Conservation (phyloP, 2,888 invertebrate genomes). For the Platerodrilus igneus region DNA sequence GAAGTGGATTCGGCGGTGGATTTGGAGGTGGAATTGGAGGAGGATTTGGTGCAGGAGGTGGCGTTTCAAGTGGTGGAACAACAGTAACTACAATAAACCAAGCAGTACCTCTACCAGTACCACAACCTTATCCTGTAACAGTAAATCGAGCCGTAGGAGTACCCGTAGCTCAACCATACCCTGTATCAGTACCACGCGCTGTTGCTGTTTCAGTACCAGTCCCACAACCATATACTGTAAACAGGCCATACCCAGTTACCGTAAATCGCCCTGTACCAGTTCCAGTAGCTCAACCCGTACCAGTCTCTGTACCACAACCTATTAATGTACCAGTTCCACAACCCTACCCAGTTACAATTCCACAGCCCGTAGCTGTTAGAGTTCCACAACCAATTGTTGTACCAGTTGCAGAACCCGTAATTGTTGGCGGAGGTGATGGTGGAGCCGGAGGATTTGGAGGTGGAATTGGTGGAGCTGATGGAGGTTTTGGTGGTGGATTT, state of each 20-base stretch:
- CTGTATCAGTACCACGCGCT: slow-evolving; percentile 50
- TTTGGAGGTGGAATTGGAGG: slow-evolving; percentile 23
- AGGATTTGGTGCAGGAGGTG: slow-evolving; percentile 17
- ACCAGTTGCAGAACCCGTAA: slow-evolving; percentile 53
- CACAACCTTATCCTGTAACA: slow-evolving; percentile 46
- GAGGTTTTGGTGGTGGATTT: slow-evolving; percentile 10
- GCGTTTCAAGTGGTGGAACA: slow-evolving; percentile 35
- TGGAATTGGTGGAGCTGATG: slow-evolving; percentile 24
- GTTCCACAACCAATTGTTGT: slow-evolving; percentile 52
- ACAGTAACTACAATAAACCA: slow-evolving; percentile 40
- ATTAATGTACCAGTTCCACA: slow-evolving; percentile 50
- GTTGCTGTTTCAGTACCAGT: slow-evolving; percentile 48
- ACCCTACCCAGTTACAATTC: slow-evolving; percentile 54
- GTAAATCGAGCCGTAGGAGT: slow-evolving; percentile 50
- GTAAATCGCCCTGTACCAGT: slow-evolving; percentile 44
- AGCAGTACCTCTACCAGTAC: slow-evolving; percentile 43
- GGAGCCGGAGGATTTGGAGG: slow-evolving; percentile 27
- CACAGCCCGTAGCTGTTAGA: slow-evolving; percentile 49
- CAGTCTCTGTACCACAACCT: slow-evolving; percentile 46
- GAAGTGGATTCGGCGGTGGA: slow-evolving; percentile 22
- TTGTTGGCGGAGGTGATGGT: slow-evolving; percentile 33
- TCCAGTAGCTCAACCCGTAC: slow-evolving; percentile 51
- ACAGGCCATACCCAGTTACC: slow-evolving; percentile 42
- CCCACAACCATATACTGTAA: slow-evolving; percentile 42
- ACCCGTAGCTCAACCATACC: slow-evolving; percentile 53